Percentiles rank a stretch among this genome's conserved stretches.
Conservation (phyloP, 2,113 vertebrate genomes). For the Mirza zaza region DNA sequence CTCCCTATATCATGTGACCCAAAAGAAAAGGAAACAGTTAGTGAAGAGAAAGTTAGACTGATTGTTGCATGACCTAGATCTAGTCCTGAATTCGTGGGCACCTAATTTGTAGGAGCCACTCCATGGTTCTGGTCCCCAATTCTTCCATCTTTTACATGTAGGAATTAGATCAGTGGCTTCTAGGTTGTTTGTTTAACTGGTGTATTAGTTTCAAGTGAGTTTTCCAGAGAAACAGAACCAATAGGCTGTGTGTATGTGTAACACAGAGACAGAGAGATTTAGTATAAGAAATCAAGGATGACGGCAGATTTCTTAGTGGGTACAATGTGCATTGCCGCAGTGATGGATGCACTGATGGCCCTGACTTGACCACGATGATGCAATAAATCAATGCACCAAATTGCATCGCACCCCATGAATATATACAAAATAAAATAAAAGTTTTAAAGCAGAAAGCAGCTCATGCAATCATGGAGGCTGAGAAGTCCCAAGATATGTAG, state of each 20-base stretch:
- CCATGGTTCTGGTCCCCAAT: neutral
- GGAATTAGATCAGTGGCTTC: neutral
- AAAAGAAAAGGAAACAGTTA: neutral
- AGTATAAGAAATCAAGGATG: neutral
- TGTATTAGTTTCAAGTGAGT: neutral
- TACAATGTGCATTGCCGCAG: too few species aligned
- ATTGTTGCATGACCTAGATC: neutral
- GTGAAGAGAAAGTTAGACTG: neutral
- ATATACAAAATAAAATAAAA: too few species aligned
- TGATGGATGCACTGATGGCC: too few species aligned
- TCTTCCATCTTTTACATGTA: neutral
- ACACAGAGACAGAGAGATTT: neutral
- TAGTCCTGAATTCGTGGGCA: neutral
- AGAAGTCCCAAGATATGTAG: neutral
- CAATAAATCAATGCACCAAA: too few species aligned
- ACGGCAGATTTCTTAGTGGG: too few species aligned
- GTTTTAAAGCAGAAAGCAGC: neutral
- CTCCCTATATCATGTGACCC: neutral
- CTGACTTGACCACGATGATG: too few species aligned
- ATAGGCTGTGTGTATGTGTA: neutral
- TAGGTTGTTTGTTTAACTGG: neutral
- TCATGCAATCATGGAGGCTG: neutral
- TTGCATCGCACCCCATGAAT: too few species aligned
- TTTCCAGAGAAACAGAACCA: neutral
- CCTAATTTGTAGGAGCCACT: neutral